Percentiles rank a stretch among this genome's conserved stretches.
Evolutionary conservation across 1,140 invertebrate genomes (phyloP).

Genomic region (Spodoptera litura): DNA sequence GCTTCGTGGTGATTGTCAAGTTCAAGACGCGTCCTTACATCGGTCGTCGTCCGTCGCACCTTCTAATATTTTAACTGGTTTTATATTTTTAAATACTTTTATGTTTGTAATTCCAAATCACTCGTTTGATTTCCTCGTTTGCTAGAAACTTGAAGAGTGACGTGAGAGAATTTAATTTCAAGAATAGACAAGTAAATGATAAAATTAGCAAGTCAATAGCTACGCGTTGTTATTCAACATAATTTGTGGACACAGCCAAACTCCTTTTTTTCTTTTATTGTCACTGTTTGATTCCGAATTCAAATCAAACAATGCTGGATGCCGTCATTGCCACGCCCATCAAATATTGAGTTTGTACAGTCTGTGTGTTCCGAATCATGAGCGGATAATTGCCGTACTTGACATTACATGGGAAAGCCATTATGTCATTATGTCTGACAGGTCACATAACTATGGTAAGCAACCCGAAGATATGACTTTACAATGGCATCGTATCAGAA

Average conservation of each 20-base stretch:
- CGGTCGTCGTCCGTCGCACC: too few relatives aligned
- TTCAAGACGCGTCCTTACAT: slow-evolving; percentile 9
- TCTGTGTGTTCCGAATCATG: neutral
- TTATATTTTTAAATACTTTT: neutral
- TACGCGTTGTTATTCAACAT: neutral
- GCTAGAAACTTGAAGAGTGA: neutral
- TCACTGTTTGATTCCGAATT: neutral
- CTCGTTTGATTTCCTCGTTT: neutral
- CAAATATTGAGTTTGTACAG: neutral
- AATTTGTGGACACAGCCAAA: too few relatives aligned
- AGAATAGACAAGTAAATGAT: too few relatives aligned
- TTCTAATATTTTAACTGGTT: neutral
- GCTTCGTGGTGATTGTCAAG: slow-evolving; percentile 6
- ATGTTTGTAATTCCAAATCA: neutral
- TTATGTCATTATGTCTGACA: neutral
- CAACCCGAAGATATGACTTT: too few relatives aligned
- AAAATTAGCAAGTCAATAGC: neutral
- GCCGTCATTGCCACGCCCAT: slow-evolving; percentile 11
- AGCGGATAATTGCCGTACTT: neutral
- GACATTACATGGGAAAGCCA: neutral
- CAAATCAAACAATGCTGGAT: neutral
- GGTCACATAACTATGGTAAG: too few relatives aligned
- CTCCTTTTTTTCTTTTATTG: neutral
- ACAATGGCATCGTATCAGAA: too few relatives aligned
- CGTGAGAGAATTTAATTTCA: neutral